These are phyloP conservation scores for Linnaemya vulpina DNA, from an alignment of 2,888 invertebrate genomes.

Conservation along the genomic window DNA sequence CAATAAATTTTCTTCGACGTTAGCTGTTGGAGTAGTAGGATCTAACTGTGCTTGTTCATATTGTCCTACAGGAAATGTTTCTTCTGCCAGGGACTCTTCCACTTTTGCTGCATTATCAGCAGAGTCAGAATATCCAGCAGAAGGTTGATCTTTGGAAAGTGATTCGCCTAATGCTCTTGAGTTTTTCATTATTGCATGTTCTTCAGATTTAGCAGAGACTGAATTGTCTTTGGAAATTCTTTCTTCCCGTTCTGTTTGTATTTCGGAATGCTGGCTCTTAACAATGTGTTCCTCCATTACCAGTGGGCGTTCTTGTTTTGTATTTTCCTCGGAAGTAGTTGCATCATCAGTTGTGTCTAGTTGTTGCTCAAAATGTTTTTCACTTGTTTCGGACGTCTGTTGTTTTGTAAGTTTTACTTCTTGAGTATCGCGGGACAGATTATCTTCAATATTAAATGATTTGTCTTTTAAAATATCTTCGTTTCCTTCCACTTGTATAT, in stretches of 20 bases:
- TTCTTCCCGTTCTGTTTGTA: not conserved
- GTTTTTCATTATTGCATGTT: not conserved
- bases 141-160: not conserved
- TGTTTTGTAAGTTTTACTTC: not conserved
- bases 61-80: not conserved
- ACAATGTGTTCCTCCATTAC: not conserved
- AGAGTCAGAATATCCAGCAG: not conserved
- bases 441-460: not conserved
- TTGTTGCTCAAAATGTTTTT: not conserved
- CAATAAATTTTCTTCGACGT: too few relatives aligned
- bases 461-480: not conserved
- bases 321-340: not conserved
- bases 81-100: not conserved
- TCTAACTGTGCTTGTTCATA: not conserved
- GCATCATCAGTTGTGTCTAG: not conserved
- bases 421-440: too few relatives aligned
- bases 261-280: not conserved
- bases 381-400: not conserved
- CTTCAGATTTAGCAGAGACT: too few relatives aligned
- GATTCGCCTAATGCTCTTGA: too few relatives aligned
- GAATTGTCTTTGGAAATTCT: not conserved
- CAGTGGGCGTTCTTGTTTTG: too few relatives aligned
- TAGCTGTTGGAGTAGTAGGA: not conserved
- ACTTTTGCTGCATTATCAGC: not conserved
- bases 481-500: too few relatives aligned